Evolutionary conservation across 2,888 invertebrate species (phyloP).

Genomic region (Agrotis ipsilon): DNA sequence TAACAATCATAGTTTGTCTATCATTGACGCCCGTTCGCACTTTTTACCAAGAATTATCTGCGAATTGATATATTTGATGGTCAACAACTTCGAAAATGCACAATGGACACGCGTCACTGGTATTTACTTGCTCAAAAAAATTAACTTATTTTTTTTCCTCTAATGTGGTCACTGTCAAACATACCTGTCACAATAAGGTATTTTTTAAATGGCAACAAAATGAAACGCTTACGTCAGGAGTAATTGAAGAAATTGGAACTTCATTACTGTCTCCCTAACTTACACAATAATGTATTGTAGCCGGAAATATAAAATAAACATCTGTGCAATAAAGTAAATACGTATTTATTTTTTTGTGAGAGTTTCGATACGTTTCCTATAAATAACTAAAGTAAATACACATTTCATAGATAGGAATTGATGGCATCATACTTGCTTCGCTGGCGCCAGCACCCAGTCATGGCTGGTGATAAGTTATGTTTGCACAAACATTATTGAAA

Average conservation of each 20-base stretch:
- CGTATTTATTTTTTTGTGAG: conserved; percentile 44
- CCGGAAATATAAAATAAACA: conserved; percentile 46
- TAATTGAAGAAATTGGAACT: conserved; percentile 28
- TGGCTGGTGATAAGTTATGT: conserved; percentile 62
- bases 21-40: conserved; percentile 61
- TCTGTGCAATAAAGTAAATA: conserved; percentile 44
- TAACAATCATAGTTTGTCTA: conserved; percentile 66
- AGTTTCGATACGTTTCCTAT: conserved; percentile 53
- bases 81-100: conserved; percentile 45
- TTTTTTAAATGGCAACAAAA: conserved; percentile 27
- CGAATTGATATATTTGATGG: conserved; percentile 55
- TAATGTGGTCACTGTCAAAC: conserved; percentile 21
- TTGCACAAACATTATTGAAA: conserved; percentile 58
- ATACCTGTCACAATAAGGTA: conserved; percentile 26
- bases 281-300: conserved; percentile 37
- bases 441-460: conserved; percentile 60
- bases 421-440: conserved; percentile 53
- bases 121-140: conserved; percentile 31
- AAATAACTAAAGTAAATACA: conserved; percentile 62
- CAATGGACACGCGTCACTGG: conserved; percentile 52
- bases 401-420: conserved; percentile 58
- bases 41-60: conserved; percentile 57
- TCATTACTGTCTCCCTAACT: conserved; percentile 42
- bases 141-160: conserved; percentile 35
- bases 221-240: conserved; percentile 36